Conservation (phyloP, 2,797 vertebrate genomes). For the Buphagus erythrorhynchus region DNA sequence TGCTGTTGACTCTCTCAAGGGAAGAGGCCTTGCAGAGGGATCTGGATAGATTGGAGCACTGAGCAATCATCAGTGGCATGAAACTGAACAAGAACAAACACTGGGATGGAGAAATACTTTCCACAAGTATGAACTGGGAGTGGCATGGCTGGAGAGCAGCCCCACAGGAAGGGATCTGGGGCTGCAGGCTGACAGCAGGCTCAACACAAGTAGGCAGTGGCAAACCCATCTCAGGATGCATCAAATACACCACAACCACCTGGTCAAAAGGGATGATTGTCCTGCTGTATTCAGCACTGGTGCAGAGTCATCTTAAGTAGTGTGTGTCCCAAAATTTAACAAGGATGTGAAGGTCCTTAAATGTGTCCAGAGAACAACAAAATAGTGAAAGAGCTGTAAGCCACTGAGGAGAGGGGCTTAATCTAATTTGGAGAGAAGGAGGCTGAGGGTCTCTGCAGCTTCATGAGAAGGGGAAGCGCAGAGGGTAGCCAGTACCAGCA, state of each 20-base stretch:
- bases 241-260: not conserved
- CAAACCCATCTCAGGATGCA: not conserved
- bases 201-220: not conserved
- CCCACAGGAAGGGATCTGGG: not conserved
- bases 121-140: not conserved
- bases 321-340: not conserved
- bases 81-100: not conserved
- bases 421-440: not conserved
- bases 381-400: not conserved
- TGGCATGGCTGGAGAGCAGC: not conserved
- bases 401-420: fast-evolving
- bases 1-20: not conserved
- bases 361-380: not conserved
- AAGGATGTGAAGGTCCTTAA: not conserved
- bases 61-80: not conserved
- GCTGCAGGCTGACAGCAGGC: not conserved
- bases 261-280: not conserved
- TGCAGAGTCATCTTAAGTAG: not conserved
- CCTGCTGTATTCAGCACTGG: not conserved
- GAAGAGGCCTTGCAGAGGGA: not conserved
- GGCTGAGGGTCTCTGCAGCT: not conserved
- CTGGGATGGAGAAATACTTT: not conserved
- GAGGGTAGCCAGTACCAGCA: not conserved
- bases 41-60: not conserved
- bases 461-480: not conserved